These are phyloP conservation scores for Anastatus disparis DNA, from an alignment of 1,140 invertebrate genomes.

Conservation along the genomic window DNA sequence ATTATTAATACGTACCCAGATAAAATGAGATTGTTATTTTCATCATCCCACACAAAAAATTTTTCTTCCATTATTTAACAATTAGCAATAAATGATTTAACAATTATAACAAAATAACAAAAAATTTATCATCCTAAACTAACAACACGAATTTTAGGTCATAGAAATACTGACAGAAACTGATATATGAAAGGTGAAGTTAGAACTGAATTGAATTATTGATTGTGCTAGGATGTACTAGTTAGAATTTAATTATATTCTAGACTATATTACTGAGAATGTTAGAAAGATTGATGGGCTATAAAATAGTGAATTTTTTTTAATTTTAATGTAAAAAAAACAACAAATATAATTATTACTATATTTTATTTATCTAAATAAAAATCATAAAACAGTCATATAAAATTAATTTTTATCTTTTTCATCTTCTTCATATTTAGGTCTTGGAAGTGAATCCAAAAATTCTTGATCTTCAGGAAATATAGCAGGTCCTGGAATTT, in stretches of 20 bases:
- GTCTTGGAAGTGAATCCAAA: conserved; percentile 55
- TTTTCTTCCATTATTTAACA: conserved; percentile 44
- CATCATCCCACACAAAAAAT: conserved; percentile 68
- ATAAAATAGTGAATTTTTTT: too few relatives aligned
- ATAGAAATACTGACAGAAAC: background rate
- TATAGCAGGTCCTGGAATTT: conserved; percentile 47
- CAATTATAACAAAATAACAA: conserved; percentile 3
- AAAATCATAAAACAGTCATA: background rate
- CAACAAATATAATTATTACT: background rate
- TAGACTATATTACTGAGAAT: too few relatives aligned
- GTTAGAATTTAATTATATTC: conserved; percentile 3
- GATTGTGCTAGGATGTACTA: conserved; percentile 41
- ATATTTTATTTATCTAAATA: conserved; percentile 17
- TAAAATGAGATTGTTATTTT: conserved; percentile 56
- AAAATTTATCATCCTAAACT: background rate
- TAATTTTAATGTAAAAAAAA: conserved; percentile 4
- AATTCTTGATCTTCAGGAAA: conserved; percentile 59
- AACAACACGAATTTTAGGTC: background rate
- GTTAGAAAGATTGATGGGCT: too few relatives aligned
- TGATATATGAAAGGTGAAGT: conserved; percentile 35
- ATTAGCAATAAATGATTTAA: too few relatives aligned
- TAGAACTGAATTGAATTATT: conserved; percentile 42
- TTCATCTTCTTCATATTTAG: conserved; percentile 17
- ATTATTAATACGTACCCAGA: conserved; percentile 54
- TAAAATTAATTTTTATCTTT: conserved; percentile 16